phyloP scores from a whole-genome alignment of 2,113 vertebrate species.

The Butorides virescens region DNA sequence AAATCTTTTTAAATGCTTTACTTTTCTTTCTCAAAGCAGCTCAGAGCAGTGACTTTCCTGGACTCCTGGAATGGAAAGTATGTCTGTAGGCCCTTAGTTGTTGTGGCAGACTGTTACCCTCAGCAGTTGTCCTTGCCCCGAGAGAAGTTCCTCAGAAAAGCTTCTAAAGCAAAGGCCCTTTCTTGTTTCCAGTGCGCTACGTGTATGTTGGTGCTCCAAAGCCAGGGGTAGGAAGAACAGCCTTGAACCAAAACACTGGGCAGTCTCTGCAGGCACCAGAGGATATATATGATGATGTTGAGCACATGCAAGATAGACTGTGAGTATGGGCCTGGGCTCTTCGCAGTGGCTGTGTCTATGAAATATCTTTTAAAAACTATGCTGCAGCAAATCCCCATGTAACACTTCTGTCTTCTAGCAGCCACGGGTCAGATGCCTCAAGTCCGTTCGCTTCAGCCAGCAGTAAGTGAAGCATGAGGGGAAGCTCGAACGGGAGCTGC shows the following conservation, averaged over 20 bases:
- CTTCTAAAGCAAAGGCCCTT: not conserved
- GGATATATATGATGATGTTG: conserved; percentile 65
- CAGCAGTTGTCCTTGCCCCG: not conserved
- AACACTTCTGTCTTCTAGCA: conserved; percentile 36
- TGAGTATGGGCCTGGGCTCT: conserved; percentile 18
- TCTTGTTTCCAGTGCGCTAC: conserved; percentile 69
- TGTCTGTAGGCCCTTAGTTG: not conserved
- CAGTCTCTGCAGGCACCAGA: conserved; percentile 10
- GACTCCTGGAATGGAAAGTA: not conserved
- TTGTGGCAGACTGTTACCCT: not conserved
- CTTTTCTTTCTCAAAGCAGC: not conserved
- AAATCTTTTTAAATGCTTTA: not conserved
- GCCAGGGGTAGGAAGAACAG: conserved; percentile 70
- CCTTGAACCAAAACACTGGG: conserved; percentile 40
- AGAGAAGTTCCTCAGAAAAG: not conserved
- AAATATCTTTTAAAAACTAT: not conserved
- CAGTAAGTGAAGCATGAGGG: conserved; percentile 51
- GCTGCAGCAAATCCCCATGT: not conserved
- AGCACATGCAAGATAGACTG: not conserved
- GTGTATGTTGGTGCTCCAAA: conserved; percentile 63
- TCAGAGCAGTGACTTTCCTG: not conserved
- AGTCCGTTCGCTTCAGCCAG: conserved; percentile 19
- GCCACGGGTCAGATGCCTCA: not conserved
- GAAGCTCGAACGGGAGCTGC: not conserved
- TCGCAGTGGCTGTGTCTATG: not conserved